Evolutionary conservation across 2,797 vertebrate genomes (phyloP).

Genomic region (Cyclopterus lumpus): DNA sequence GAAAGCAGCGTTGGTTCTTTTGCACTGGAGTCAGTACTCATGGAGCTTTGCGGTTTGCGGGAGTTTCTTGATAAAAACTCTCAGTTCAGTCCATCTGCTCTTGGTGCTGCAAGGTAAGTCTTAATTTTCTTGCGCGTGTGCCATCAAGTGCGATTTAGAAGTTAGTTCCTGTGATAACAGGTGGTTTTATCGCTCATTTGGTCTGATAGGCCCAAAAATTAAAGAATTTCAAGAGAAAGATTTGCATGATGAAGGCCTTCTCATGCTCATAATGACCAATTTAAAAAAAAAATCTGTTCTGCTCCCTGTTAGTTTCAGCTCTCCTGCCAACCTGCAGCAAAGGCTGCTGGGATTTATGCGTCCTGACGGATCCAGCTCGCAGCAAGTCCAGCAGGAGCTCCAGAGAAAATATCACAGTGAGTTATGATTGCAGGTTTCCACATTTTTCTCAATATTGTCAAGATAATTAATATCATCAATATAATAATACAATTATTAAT

Average conservation of each 20-base stretch:
- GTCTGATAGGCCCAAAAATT: background rate
- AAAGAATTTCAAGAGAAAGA: background rate
- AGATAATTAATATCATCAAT: background rate
- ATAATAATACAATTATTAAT: background rate
- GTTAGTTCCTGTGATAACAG: background rate
- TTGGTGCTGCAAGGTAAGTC: conserved; percentile 90
- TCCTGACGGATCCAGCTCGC: conserved; percentile 91
- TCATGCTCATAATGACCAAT: background rate
- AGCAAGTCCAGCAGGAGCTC: conserved; percentile 96
- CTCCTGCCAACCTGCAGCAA: conserved; percentile 93
- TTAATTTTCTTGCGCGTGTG: background rate
- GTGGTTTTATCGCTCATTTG: background rate
- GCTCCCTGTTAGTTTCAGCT: conserved; percentile 82
- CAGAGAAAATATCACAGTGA: conserved; percentile 96
- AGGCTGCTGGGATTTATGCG: conserved; percentile 93
- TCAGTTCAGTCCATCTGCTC: conserved; percentile 91
- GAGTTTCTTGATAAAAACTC: conserved; percentile 97
- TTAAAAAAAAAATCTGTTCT: conserved; percentile 17
- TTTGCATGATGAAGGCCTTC: background rate
- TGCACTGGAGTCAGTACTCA: conserved; percentile 88
- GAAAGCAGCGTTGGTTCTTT: conserved; percentile 90
- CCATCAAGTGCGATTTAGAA: background rate
- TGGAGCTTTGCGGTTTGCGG: conserved; percentile 90
- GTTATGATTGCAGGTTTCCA: conserved; percentile 47
- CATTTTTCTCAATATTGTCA: conserved; percentile 14